These are phyloP conservation scores for Galagoides demidoff DNA, from an alignment of 2,797 vertebrate genomes.

Conservation along the genomic window DNA sequence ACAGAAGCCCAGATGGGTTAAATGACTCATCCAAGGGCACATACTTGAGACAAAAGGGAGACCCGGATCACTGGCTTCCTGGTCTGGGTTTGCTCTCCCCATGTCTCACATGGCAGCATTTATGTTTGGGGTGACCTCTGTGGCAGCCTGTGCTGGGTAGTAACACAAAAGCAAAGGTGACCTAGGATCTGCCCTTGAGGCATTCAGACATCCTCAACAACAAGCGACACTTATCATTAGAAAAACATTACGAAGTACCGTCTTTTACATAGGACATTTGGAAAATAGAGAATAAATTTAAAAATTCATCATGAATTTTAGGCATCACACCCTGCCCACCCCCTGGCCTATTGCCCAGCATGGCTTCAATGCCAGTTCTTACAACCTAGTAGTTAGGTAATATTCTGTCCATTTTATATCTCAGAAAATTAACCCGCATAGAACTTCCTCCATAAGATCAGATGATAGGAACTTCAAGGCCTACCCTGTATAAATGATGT, in stretches of 20 bases:
- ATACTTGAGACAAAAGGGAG: neutral
- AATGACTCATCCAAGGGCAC: neutral
- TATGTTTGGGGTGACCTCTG: neutral
- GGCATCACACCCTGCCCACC: no score
- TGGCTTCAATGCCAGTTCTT: neutral
- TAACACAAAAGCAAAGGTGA: neutral
- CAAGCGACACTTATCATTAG: neutral
- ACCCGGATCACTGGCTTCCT: neutral
- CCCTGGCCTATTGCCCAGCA: neutral
- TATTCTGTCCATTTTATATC: slow-evolving; percentile 19
- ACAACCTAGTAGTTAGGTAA: neutral
- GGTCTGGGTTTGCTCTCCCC: no score
- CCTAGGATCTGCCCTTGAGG: neutral
- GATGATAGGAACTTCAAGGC: neutral
- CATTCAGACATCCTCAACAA: neutral
- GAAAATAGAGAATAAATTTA: slow-evolving; percentile 37
- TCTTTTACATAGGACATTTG: neutral
- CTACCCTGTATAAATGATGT: neutral
- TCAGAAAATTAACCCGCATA: neutral
- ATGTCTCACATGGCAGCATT: neutral
- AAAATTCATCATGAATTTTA: neutral
- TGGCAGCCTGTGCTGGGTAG: no score
- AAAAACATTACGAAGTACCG: neutral
- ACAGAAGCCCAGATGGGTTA: slow-evolving; percentile 45
- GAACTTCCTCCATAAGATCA: neutral